phyloP scores from a whole-genome alignment of 2,113 vertebrate genomes.

The Micronisus gabar region DNA sequence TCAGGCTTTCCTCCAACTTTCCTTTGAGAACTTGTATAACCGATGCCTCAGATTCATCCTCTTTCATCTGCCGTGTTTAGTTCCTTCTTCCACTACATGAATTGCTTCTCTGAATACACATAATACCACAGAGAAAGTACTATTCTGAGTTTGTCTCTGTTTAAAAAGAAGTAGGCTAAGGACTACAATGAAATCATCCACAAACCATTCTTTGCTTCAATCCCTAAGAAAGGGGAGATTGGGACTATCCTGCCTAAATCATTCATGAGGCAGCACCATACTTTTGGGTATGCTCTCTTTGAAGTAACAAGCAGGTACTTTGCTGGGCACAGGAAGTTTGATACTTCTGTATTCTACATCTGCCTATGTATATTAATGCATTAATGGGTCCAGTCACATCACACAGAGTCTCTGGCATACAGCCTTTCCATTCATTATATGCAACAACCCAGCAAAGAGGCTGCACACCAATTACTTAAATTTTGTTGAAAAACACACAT shows the following conservation, averaged over 20 bases:
- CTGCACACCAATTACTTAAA: accelerated
- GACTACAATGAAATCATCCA: background rate
- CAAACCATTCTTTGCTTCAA: background rate
- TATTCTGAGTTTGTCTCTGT: background rate
- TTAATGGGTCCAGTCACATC: background rate
- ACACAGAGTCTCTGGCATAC: background rate
- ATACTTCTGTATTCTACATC: background rate
- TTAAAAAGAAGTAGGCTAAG: background rate
- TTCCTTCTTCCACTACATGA: background rate
- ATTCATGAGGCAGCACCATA: background rate
- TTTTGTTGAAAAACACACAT: background rate
- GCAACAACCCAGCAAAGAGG: background rate
- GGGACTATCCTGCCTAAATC: background rate
- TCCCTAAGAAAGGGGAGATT: background rate
- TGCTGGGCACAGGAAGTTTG: background rate
- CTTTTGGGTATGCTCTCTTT: background rate
- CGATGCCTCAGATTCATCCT: background rate
- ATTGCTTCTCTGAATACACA: background rate
- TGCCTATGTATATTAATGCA: background rate
- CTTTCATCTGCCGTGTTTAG: background rate
- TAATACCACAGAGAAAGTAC: background rate
- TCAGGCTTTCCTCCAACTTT: background rate
- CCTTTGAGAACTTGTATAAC: background rate
- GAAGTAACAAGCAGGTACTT: background rate
- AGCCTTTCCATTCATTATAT: background rate